These are phyloP conservation scores for Xylota segnis DNA, from an alignment of 2,888 invertebrate species.

Conservation along the genomic window DNA sequence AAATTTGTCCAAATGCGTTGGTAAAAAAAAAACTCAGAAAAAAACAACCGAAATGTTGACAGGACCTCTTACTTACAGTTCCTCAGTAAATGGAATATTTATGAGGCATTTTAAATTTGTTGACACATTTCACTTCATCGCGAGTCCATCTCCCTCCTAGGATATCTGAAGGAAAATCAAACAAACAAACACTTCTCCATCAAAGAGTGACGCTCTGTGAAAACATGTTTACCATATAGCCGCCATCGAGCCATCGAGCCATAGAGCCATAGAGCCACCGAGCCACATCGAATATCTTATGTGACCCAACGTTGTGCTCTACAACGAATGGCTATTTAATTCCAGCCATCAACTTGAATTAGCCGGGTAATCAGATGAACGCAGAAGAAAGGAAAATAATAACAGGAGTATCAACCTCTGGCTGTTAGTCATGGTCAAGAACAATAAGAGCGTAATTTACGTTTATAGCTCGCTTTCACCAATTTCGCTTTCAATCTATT, in stretches of 20 bases:
- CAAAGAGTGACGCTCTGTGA: slow-evolving; percentile 24
- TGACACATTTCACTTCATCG: slow-evolving; percentile 2
- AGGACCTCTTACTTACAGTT: slow-evolving; percentile 12
- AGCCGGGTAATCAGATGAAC: slow-evolving; percentile 54
- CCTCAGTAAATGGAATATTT: slow-evolving; percentile 32
- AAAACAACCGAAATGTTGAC: not conserved
- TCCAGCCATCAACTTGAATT: slow-evolving; percentile 63
- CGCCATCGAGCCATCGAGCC: not conserved
- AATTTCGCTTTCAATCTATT: slow-evolving; percentile 65
- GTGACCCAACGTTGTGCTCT: not conserved
- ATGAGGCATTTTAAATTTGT: slow-evolving; percentile 23
- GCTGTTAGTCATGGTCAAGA: slow-evolving; percentile 54
- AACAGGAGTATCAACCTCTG: slow-evolving; percentile 4
- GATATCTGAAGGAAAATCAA: slow-evolving; percentile 7
- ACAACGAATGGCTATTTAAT: slow-evolving; percentile 63
- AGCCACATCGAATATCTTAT: not conserved
- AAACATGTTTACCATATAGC: slow-evolving; percentile 44
- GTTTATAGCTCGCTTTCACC: slow-evolving; percentile 57
- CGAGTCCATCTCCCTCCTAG: not conserved
- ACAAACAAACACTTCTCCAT: slow-evolving; percentile 15
- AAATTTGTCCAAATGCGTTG: not conserved
- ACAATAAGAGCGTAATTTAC: slow-evolving; percentile 65
- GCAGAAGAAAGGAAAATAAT: slow-evolving; percentile 23
- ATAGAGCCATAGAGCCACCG: not conserved
- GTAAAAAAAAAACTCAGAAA: not conserved